Conservation (phyloP, 1,140 invertebrate species). For the Harlomillsia oculata region DNA sequence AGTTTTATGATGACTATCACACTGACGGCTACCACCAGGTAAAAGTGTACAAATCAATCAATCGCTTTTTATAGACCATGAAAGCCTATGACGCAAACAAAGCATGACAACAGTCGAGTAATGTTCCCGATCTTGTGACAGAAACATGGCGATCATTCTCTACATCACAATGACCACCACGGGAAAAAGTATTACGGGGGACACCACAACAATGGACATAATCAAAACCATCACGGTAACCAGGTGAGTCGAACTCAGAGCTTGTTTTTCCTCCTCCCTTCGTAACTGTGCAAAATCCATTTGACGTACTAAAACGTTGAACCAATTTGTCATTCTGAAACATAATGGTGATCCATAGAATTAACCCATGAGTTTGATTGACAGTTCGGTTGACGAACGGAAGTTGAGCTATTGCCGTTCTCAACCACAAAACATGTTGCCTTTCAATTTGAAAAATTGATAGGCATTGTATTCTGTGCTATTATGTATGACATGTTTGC, state of each 20-base stretch:
- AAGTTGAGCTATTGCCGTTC: too few species aligned
- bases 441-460: background rate
- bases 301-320: too few species aligned
- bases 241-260: conserved; percentile 10
- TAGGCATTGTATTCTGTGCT: background rate
- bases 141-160: conserved; percentile 18
- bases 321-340: too few species aligned
- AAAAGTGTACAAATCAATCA: too few species aligned
- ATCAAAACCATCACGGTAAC: conserved; percentile 22
- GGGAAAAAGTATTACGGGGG: conserved; percentile 21
- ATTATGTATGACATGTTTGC: too few species aligned
- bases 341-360: too few species aligned
- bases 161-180: conserved; percentile 19
- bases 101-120: background rate
- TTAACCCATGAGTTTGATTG: background rate
- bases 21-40: conserved; percentile 20
- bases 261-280: background rate
- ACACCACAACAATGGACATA: conserved; percentile 14
- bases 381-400: too few species aligned
- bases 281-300: too few species aligned
- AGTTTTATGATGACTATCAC: conserved; percentile 28
- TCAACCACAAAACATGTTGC: background rate
- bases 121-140: background rate
- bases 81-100: too few species aligned
- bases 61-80: background rate